Conservation (phyloP, 2,888 invertebrate genomes). For the Zhengitettix transpicula region DNA sequence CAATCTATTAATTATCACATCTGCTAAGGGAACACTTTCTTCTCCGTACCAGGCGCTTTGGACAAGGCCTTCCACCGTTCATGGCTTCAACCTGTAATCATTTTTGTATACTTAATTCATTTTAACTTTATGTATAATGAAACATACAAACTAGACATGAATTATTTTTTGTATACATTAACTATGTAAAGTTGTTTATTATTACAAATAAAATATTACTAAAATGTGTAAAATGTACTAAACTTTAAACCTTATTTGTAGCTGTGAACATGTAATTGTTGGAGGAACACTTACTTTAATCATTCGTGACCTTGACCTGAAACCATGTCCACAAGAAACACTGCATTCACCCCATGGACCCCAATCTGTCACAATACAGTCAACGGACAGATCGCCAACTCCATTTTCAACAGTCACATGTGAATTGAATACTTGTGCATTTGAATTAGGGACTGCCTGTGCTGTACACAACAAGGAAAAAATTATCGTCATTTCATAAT, state of each 20-base stretch:
- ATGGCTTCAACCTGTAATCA: slow-evolving; percentile 33
- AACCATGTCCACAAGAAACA: slow-evolving; percentile 60
- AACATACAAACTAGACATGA: slow-evolving; percentile 7
- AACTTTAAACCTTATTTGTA: too few species aligned
- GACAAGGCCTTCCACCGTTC: slow-evolving; percentile 48
- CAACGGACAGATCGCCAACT: slow-evolving; percentile 16
- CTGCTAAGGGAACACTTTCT: slow-evolving; percentile 14
- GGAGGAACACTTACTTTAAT: slow-evolving; percentile 33
- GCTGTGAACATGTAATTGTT: too few species aligned
- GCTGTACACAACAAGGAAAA: too few species aligned
- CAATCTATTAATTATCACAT: slow-evolving; percentile 2
- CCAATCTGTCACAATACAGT: slow-evolving; percentile 66
- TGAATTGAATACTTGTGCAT: too few species aligned
- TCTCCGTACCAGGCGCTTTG: slow-evolving; percentile 37
- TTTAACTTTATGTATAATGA: neutral
- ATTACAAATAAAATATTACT: too few species aligned
- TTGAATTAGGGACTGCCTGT: too few species aligned
- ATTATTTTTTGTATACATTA: neutral
- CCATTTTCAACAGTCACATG: too few species aligned
- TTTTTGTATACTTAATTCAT: too few species aligned
- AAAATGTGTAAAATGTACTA: too few species aligned
- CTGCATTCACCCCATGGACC: slow-evolving; percentile 70
- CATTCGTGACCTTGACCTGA: slow-evolving; percentile 42
- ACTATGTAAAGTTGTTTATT: too few species aligned
- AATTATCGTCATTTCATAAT: neutral